Conservation (phyloP, 1,140 invertebrate genomes). For the Rhopalosiphum maidis region DNA sequence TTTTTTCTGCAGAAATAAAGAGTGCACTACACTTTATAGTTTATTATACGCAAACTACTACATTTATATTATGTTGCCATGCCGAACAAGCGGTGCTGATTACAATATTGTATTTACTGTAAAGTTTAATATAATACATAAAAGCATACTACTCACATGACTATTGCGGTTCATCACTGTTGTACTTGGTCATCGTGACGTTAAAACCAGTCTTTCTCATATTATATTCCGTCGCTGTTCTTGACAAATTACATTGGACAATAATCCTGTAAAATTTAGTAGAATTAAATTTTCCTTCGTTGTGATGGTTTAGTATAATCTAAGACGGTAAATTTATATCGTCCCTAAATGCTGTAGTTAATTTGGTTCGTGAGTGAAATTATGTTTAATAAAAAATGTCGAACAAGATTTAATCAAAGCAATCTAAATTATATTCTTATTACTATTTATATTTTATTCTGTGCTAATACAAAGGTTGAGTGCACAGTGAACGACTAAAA, state of each 20-base stretch:
- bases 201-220: slow-evolving; percentile 20
- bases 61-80: neutral
- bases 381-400: neutral
- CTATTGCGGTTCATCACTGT: neutral
- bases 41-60: neutral
- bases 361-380: neutral
- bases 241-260: slow-evolving; percentile 2
- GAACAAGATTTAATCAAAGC: neutral
- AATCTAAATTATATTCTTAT: neutral
- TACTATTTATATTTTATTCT: neutral
- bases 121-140: neutral
- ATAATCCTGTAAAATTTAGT: neutral
- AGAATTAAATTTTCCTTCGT: neutral
- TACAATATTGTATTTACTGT: neutral
- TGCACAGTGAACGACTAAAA: neutral
- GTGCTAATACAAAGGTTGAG: neutral
- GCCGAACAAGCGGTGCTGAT: neutral
- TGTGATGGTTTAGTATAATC: no score
- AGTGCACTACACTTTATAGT: neutral
- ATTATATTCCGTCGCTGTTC: neutral
- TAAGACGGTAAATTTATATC: neutral
- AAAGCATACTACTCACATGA: no score
- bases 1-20: neutral
- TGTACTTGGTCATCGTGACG: neutral
- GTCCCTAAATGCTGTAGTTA: neutral